Evolutionary conservation across 2,888 invertebrate species (phyloP).

Genomic region (Deladenus siricidicola): DNA sequence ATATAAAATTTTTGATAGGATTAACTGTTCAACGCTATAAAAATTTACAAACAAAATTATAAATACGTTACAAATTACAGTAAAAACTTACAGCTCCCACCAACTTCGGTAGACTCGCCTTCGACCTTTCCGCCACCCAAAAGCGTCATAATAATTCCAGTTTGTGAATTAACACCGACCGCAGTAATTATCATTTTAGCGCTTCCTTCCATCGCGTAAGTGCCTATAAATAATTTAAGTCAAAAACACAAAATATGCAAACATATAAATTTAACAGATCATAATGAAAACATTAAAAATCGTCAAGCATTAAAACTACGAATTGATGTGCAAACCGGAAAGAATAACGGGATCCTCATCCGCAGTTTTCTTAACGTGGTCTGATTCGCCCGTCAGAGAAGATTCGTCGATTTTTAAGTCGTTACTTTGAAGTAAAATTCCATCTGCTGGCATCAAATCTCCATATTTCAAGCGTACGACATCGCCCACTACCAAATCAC

Average conservation of each 20-base stretch:
- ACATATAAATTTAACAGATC: no score
- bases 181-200: slow-evolving; percentile 92
- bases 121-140: slow-evolving; percentile 39
- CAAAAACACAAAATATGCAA: no score
- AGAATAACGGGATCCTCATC: slow-evolving; percentile 88
- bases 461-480: slow-evolving; percentile 74
- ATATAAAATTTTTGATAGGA: background rate
- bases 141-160: slow-evolving; percentile 60
- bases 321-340: slow-evolving; percentile 65
- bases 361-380: slow-evolving; percentile 96
- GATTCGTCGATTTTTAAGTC: slow-evolving; percentile 98
- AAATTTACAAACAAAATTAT: background rate
- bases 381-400: slow-evolving; percentile 96
- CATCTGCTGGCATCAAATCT: slow-evolving; percentile 95
- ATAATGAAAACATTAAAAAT: no score
- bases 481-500: slow-evolving; percentile 95
- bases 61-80: no score
- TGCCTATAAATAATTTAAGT: no score
- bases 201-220: slow-evolving; percentile 99
- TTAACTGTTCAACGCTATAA: background rate
- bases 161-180: slow-evolving; percentile 95
- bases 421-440: slow-evolving; percentile 87
- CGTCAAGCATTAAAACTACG: no score
- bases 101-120: slow-evolving; percentile 13
- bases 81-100: background rate